Percentiles rank a stretch among this genome's conserved stretches.
Conservation (phyloP, 2,888 invertebrate genomes). For the Achlya flavicornis region DNA sequence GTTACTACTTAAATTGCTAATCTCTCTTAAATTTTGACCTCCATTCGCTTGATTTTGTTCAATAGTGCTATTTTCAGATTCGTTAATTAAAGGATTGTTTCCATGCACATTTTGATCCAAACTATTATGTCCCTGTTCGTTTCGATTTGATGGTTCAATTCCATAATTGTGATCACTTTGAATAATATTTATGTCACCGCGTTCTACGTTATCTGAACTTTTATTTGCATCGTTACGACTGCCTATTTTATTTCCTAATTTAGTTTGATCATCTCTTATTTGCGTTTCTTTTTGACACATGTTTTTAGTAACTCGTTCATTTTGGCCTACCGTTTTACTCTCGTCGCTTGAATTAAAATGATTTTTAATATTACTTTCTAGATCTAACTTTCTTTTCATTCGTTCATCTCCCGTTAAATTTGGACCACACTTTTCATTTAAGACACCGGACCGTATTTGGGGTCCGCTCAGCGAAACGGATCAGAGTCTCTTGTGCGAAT, state of each 20-base stretch:
- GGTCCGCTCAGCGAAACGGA: slow-evolving; percentile 63
- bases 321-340: neutral
- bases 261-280: slow-evolving; percentile 31
- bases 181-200: slow-evolving; percentile 22
- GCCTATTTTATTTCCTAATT: slow-evolving; percentile 8
- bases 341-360: neutral
- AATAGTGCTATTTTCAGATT: neutral
- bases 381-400: slow-evolving; percentile 13
- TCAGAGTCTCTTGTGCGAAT: slow-evolving; percentile 80
- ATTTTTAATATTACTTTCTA: slow-evolving; percentile 9
- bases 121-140: neutral
- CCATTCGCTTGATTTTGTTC: slow-evolving; percentile 22
- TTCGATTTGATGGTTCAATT: neutral
- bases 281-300: slow-evolving; percentile 25
- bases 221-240: slow-evolving; percentile 16
- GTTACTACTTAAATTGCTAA: slow-evolving; percentile 50
- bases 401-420: slow-evolving; percentile 12
- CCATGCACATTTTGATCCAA: neutral
- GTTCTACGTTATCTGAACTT: slow-evolving; percentile 15
- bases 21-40: slow-evolving; percentile 44
- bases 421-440: slow-evolving; percentile 14
- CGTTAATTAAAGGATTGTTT: neutral
- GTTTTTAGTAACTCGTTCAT: slow-evolving; percentile 26
- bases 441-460: slow-evolving; percentile 39
- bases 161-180: slow-evolving; percentile 23